Percentiles rank a stretch among this genome's conserved stretches.
Conservation (phyloP, 2,888 invertebrate genomes). For the Helicoverpa assulta region DNA sequence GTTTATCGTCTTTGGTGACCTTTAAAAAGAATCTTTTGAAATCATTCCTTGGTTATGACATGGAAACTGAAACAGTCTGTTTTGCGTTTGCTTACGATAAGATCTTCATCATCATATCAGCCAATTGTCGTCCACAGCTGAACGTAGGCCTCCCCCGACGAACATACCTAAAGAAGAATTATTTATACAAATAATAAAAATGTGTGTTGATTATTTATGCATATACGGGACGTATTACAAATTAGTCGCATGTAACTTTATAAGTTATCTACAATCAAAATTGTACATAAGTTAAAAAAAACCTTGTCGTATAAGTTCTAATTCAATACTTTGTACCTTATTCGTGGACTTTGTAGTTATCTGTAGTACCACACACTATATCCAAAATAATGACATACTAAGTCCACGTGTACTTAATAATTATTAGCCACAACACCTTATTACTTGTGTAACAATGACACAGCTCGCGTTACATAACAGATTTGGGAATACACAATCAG, state of each 20-base stretch:
- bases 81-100: constrained; percentile 1
- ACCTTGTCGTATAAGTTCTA: too few species aligned
- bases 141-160: too few species aligned
- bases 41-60: background rate
- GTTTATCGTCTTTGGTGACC: constrained; percentile 1
- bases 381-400: constrained; percentile 34
- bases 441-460: constrained; percentile 16
- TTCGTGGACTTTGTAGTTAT: background rate
- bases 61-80: constrained; percentile 1
- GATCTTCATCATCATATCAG: too few species aligned
- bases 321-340: too few species aligned
- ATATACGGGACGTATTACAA: too few species aligned
- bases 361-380: constrained; percentile 3
- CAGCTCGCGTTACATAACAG: constrained; percentile 30
- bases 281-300: too few species aligned
- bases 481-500: constrained; percentile 53
- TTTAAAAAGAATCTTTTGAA: constrained; percentile 15
- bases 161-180: too few species aligned
- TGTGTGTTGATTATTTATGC: background rate
- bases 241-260: too few species aligned
- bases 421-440: constrained; percentile 20
- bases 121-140: too few species aligned
- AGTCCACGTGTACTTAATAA: constrained; percentile 23
- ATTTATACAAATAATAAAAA: background rate
- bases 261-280: too few species aligned